Percentiles rank a stretch among this genome's conserved stretches.
These are phyloP conservation scores for Hippopotamus amphibius DNA, from an alignment of 2,113 vertebrate genomes.

Conservation along the genomic window DNA sequence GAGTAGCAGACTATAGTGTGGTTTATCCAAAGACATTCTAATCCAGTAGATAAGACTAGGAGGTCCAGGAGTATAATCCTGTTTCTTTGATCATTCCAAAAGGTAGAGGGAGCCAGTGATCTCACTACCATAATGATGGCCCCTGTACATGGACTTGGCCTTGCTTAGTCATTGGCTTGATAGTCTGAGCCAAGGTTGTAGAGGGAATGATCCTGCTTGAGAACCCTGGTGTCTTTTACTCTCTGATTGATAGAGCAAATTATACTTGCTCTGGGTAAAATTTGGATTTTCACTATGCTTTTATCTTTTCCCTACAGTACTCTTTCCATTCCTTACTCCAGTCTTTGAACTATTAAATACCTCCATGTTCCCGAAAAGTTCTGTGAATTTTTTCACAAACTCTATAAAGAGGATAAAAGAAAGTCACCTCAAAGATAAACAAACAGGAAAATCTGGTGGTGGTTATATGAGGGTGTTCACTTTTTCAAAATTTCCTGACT, in stretches of 20 bases:
- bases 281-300: not conserved
- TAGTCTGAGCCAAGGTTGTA: not conserved
- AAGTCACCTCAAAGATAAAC: conserved; percentile 28
- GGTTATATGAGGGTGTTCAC: not conserved
- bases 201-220: not conserved
- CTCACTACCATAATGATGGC: not conserved
- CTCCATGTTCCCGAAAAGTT: not conserved
- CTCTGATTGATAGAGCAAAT: not conserved
- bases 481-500: not conserved
- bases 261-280: not conserved
- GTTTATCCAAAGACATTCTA: not conserved
- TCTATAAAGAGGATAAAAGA: conserved; percentile 54
- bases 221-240: not conserved
- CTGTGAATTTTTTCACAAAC: conserved; percentile 37
- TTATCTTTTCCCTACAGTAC: not conserved
- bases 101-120: not conserved
- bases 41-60: not conserved
- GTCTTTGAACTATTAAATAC: conserved; percentile 48
- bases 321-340: conserved; percentile 67
- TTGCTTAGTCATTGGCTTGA: not conserved
- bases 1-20: not conserved
- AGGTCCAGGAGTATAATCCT: not conserved
- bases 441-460: conserved; percentile 58
- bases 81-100: not conserved
- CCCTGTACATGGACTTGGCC: not conserved